phyloP scores from a whole-genome alignment of 2,113 vertebrate species.

The Dasypus novemcinctus region DNA sequence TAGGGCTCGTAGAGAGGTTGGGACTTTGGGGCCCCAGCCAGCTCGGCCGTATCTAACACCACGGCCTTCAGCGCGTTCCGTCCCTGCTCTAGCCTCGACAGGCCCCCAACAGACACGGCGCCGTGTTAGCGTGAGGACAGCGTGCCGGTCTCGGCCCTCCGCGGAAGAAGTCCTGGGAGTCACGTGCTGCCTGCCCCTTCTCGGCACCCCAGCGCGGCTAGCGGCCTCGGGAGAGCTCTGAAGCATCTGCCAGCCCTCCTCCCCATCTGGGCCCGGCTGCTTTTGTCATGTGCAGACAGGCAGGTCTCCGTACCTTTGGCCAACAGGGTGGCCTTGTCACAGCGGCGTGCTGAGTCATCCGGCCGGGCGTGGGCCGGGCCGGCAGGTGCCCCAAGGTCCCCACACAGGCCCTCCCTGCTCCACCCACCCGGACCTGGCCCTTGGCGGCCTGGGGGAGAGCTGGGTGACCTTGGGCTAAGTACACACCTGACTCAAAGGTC shows the following conservation, averaged over 20 bases:
- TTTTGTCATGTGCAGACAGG: rapidly evolving
- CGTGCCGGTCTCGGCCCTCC: too few species aligned
- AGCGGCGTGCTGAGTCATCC: background rate
- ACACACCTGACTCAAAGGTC: background rate
- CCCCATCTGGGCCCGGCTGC: background rate
- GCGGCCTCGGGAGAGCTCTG: rapidly evolving
- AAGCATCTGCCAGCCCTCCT: background rate
- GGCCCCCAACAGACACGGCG: rapidly evolving
- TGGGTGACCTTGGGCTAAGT: background rate
- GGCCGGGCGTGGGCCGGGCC: background rate
- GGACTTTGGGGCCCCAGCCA: too few species aligned
- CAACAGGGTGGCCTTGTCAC: background rate
- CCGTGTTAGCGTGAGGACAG: background rate
- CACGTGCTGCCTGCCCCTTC: rapidly evolving
- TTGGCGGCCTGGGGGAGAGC: background rate
- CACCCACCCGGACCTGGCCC: background rate
- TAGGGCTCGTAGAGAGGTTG: background rate
- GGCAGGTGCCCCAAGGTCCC: background rate
- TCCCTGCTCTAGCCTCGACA: too few species aligned
- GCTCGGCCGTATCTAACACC: rapidly evolving
- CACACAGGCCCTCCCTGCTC: background rate
- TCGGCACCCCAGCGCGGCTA: rapidly evolving
- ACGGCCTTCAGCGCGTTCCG: background rate
- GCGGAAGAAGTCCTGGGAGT: rapidly evolving
- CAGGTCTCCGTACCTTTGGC: rapidly evolving